Conservation (phyloP, 2,888 invertebrate genomes). For the Habrosyne pyritoides region DNA sequence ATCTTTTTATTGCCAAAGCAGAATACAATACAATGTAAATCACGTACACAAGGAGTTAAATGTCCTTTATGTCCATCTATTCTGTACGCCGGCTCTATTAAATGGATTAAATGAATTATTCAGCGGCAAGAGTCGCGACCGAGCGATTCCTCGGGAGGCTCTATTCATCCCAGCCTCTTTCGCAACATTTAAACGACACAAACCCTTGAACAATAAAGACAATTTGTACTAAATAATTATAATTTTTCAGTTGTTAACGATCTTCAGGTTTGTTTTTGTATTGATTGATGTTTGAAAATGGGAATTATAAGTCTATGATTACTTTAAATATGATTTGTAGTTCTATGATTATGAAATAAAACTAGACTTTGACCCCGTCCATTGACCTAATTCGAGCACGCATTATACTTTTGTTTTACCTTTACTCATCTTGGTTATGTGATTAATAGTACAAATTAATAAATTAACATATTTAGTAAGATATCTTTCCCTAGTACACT, state of each 20-base stretch:
- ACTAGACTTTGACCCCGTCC: too few species aligned
- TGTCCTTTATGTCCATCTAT: conserved; percentile 42
- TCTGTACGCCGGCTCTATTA: conserved; percentile 53
- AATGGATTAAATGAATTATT: conserved; percentile 80
- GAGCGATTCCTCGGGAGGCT: conserved; percentile 45
- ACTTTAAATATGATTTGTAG: too few species aligned
- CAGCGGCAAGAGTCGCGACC: conserved; percentile 58
- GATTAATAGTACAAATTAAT: too few species aligned
- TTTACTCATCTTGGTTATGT: too few species aligned
- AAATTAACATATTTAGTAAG: too few species aligned
- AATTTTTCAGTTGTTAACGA: background rate
- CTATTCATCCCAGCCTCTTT: conserved; percentile 30
- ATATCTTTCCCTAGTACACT: too few species aligned
- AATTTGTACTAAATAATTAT: background rate
- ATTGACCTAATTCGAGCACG: too few species aligned
- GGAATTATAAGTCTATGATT: too few species aligned
- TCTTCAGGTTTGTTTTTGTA: background rate
- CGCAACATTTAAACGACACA: conserved; percentile 29
- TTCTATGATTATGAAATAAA: too few species aligned
- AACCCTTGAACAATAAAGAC: conserved; percentile 4
- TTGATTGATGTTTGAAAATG: background rate
- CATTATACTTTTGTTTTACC: too few species aligned
- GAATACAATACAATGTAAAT: conserved; percentile 44
- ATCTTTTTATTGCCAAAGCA: conserved; percentile 25
- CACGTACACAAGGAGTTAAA: conserved; percentile 38